Conservation (phyloP, 2,797 vertebrate genomes). For the Petrocephalus sullivani region DNA sequence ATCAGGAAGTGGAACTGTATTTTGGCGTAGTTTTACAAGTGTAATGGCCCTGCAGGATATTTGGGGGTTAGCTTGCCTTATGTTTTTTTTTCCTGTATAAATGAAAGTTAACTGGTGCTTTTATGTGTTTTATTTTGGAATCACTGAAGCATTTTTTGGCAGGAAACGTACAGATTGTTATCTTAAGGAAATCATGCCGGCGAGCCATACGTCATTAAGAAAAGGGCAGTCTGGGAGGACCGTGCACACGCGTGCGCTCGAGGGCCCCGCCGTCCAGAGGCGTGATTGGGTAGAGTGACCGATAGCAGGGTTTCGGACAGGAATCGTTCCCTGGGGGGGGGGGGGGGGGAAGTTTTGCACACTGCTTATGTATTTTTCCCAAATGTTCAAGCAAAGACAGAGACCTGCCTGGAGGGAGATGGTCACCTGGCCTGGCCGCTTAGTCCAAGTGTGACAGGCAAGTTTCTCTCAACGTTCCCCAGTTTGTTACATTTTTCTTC, state of each 20-base stretch:
- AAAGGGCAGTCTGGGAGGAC: constrained; percentile 47
- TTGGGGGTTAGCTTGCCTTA: neutral
- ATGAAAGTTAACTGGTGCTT: neutral
- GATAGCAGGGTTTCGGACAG: constrained; percentile 24
- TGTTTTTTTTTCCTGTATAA: neutral
- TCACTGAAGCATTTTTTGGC: neutral
- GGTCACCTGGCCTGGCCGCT: neutral
- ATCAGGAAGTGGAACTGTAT: neutral
- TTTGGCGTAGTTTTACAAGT: neutral
- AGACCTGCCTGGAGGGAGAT: neutral
- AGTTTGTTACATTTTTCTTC: neutral
- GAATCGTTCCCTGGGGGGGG: neutral
- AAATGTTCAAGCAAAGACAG: constrained; percentile 11
- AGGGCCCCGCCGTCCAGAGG: constrained; percentile 42
- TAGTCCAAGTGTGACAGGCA: neutral
- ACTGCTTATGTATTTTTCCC: neutral
- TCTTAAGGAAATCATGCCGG: neutral
- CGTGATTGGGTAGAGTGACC: constrained; percentile 43
- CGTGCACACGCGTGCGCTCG: constrained; percentile 55
- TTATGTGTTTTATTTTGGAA: neutral
- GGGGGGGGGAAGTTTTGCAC: neutral
- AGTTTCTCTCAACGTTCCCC: neutral
- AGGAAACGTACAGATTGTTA: neutral
- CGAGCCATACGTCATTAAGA: neutral
- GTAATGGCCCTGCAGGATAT: neutral